Percentiles rank a stretch among this genome's conserved stretches.
phyloP scores from a whole-genome alignment of 2,113 vertebrate genomes.

The Pachycephala philippinensis region DNA sequence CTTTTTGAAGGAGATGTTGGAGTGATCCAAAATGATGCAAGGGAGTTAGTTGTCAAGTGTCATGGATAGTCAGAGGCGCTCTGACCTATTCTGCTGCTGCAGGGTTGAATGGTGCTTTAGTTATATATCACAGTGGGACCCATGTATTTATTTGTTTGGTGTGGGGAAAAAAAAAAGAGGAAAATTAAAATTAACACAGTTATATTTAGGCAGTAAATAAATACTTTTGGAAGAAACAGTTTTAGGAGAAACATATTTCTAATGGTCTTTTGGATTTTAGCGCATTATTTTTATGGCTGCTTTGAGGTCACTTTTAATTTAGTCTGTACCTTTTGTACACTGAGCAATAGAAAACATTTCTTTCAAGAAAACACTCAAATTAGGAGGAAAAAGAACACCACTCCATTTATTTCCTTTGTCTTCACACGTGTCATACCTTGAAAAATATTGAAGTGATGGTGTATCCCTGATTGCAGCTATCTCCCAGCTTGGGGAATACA shows the following conservation, averaged over 20 bases:
- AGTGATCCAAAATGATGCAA: not conserved
- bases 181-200: not conserved
- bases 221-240: not conserved
- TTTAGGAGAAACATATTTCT: not conserved
- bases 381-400: not conserved
- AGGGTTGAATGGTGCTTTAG: not conserved
- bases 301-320: not conserved
- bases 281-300: not conserved
- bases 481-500: not conserved
- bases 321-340: not conserved
- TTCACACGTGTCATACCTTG: fast-evolving
- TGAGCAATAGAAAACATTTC: not conserved
- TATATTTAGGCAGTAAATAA: not conserved
- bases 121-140: not conserved
- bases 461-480: not conserved
- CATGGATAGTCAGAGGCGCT: not conserved
- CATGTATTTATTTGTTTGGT: not conserved
- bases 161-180: not conserved
- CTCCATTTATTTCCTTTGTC: not conserved
- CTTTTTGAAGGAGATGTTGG: not conserved
- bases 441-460: not conserved
- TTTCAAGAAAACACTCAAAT: not conserved
- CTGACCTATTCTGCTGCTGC: not conserved
- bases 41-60: not conserved
- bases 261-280: not conserved